phyloP scores from a whole-genome alignment of 2,797 vertebrate species.

The Rhinatrema bivittatum region DNA sequence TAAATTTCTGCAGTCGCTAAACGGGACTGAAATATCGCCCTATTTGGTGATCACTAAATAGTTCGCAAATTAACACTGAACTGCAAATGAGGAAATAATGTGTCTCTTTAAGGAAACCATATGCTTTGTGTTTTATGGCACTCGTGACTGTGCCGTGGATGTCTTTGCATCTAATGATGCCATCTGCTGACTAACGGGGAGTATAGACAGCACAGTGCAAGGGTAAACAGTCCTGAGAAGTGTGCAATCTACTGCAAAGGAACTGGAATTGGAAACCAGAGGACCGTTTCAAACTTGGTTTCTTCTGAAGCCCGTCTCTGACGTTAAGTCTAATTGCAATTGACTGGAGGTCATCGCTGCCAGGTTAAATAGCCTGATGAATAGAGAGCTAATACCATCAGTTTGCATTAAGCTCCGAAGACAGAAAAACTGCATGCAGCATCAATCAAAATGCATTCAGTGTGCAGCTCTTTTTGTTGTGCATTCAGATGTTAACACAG shows the following conservation, averaged over 20 bases:
- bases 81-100: constrained; percentile 50
- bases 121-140: constrained; percentile 42
- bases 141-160: no score
- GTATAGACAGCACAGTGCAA: constrained; percentile 51
- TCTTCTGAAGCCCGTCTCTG: constrained; percentile 8
- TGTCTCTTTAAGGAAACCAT: constrained; percentile 47
- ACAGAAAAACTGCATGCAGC: no score
- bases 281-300: no score
- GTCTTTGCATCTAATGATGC: constrained; percentile 45
- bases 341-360: constrained; percentile 3
- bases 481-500: no score
- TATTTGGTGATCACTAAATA: constrained; percentile 44
- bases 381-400: no score
- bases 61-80: constrained; percentile 52
- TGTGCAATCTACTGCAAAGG: no score
- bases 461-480: no score
- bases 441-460: no score
- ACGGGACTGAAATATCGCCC: constrained; percentile 44
- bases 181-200: constrained; percentile 56
- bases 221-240: constrained; percentile 28
- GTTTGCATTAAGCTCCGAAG: no score
- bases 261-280: no score
- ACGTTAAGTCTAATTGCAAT: constrained; percentile 17
- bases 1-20: constrained; percentile 36
- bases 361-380: constrained; percentile 4